Evolutionary conservation across 2,113 vertebrate species (phyloP), one percentile per base, ranked within the genome.

Genomic region (Lathamus discolor): DNA sequence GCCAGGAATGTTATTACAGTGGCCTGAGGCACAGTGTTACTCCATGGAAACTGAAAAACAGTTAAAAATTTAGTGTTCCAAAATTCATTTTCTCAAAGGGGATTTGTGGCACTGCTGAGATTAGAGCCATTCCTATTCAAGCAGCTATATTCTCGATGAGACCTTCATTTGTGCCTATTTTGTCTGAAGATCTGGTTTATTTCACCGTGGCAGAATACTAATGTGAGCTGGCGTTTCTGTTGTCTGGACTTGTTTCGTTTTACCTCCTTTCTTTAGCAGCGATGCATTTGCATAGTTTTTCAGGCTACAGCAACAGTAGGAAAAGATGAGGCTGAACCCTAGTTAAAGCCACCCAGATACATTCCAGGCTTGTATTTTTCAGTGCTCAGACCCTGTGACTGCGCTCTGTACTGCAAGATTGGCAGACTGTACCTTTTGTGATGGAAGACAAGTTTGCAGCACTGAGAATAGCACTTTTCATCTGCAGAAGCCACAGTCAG

Each of bases 61-160:
- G 59, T 93, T 87, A 59, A 91, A 95, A 93, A 92, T 88, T n/a
- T 88, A 5, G 43, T 67, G 29, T 88, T 93, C 55, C 85, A 90
- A 88, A 90, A 64, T 82, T 96, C 48, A 66, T 91, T 90, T 93
- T 93, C 92, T 95, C 86, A 89, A 82, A 92, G 74, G 70, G 37
- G 52, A 79, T 89, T 94, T 94, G 86, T 91, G 49, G 77, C 41
- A 84, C 86, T 78, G 59, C 48, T 62, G 81, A 92, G 74, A 79
- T 84, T 62, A 95, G 57, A 86, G 49, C 64, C 11, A 1, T 46
- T 82, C 44, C 83, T 84, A 54, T 52, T 64, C 69, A 89, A 76
- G 28, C 73, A 91, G 44, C 75, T 85, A 6, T 84, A 84, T 46
- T 84, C 59, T 78, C 0, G 0, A 37, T 70, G 81, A 88, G 73